Evolutionary conservation across 2,888 invertebrate species (phyloP).

Genomic region (Anodontia alba): DNA sequence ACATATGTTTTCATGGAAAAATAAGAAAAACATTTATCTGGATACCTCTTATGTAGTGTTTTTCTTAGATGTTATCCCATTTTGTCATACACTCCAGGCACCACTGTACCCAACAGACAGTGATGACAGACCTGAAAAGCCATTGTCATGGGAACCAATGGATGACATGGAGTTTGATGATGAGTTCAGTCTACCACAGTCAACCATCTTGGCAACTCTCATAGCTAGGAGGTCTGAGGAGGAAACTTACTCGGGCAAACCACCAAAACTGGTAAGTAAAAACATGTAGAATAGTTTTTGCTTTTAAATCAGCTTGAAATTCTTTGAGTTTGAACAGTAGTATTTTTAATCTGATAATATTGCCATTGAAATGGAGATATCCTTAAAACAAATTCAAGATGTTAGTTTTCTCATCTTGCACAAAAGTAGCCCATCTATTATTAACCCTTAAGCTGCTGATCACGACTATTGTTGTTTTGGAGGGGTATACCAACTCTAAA

Average conservation of each 20-base stretch:
- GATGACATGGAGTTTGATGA: constrained; percentile 81
- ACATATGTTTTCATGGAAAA: too few relatives aligned
- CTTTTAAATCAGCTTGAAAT: too few relatives aligned
- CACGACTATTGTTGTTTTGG: too few relatives aligned
- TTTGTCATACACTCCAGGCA: constrained; percentile 42
- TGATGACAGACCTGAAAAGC: constrained; percentile 78
- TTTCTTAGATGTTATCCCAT: too few relatives aligned
- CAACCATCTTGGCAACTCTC: constrained; percentile 59
- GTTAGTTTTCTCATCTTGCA: too few relatives aligned
- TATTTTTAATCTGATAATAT: neutral
- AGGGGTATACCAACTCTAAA: too few relatives aligned
- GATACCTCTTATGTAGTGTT: too few relatives aligned
- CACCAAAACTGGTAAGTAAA: constrained; percentile 65
- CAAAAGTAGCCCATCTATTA: too few relatives aligned
- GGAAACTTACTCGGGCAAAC: constrained; percentile 47
- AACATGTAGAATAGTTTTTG: too few relatives aligned
- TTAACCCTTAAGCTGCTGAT: too few relatives aligned
- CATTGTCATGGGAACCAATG: constrained; percentile 74
- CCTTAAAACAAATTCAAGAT: neutral
- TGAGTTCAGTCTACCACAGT: constrained; percentile 71
- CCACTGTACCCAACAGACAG: constrained; percentile 74
- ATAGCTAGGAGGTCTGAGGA: constrained; percentile 59
- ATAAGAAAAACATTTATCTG: too few relatives aligned
- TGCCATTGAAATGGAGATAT: neutral
- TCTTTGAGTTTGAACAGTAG: too few relatives aligned